Conservation (phyloP, 2,888 invertebrate species). For the Trichopoda pennipes region DNA sequence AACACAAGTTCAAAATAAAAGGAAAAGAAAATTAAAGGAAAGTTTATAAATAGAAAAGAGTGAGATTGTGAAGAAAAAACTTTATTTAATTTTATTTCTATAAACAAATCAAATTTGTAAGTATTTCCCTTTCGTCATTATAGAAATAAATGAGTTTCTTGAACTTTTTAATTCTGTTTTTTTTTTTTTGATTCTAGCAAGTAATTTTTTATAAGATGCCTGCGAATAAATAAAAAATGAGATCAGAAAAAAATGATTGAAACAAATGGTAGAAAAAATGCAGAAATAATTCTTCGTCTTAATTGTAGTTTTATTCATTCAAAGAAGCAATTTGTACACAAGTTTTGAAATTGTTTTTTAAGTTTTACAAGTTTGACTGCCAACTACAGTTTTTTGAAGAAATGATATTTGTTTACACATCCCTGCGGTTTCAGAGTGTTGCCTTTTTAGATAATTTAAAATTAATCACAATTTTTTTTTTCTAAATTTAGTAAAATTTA, state of each 20-base stretch:
- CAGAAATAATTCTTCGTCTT: conserved; percentile 32
- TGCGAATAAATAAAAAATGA: background rate
- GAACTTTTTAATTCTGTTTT: conserved; percentile 40
- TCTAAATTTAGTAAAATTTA: too few species aligned
- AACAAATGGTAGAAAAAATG: background rate
- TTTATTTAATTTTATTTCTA: conserved; percentile 51
- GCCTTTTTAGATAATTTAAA: background rate
- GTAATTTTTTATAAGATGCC: background rate
- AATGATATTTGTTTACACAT: background rate
- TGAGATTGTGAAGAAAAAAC: conserved; percentile 13
- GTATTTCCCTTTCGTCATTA: conserved; percentile 41
- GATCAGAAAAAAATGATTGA: background rate
- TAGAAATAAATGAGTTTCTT: conserved; percentile 59
- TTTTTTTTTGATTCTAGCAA: background rate
- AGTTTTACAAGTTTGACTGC: background rate
- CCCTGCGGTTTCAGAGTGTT: background rate
- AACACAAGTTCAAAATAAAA: background rate
- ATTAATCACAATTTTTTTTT: too few species aligned
- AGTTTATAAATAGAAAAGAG: background rate
- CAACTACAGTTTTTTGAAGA: background rate
- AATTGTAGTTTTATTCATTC: conserved; percentile 34
- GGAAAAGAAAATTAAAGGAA: background rate
- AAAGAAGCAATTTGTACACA: conserved; percentile 32
- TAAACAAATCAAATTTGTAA: conserved; percentile 61
- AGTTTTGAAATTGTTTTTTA: conserved; percentile 32